phyloP scores from a whole-genome alignment of 2,888 invertebrate species.

The Athalia rosae region DNA sequence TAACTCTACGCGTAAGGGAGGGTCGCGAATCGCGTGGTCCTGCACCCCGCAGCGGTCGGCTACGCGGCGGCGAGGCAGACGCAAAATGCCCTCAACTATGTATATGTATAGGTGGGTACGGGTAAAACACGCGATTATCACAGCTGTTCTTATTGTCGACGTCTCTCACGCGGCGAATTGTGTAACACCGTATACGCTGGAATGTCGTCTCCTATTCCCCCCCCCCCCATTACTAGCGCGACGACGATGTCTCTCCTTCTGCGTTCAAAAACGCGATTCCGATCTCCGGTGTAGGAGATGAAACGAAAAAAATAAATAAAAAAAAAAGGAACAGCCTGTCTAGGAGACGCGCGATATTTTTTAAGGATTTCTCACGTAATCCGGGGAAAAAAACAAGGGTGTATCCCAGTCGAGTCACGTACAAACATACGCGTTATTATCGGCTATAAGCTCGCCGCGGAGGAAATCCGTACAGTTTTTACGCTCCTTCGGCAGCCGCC shows the following conservation, averaged over 20 bases:
- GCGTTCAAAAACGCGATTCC: not conserved
- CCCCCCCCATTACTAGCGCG: too few species aligned
- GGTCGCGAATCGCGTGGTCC: slow-evolving; percentile 52
- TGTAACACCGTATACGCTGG: not conserved
- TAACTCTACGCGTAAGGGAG: slow-evolving; percentile 58
- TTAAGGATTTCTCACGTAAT: not conserved
- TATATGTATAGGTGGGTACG: not conserved
- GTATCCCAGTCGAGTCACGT: slow-evolving; percentile 18
- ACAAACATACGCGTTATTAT: not conserved
- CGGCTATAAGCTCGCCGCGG: not conserved
- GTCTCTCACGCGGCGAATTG: slow-evolving; percentile 12
- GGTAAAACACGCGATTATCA: slow-evolving; percentile 26
- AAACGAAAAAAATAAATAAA: not conserved
- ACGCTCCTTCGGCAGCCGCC: slow-evolving; percentile 20
- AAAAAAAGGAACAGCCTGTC: not conserved
- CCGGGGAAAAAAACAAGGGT: not conserved
- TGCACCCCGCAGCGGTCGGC: too few species aligned
- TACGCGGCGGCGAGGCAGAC: too few species aligned
- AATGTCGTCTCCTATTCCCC: not conserved
- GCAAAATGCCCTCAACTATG: not conserved
- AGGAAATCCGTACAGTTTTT: slow-evolving; percentile 5
- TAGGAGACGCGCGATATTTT: not conserved
- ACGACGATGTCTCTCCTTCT: not conserved
- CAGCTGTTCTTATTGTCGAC: slow-evolving; percentile 32
- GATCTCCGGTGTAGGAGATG: not conserved